Evolutionary conservation across 2,113 vertebrate species (phyloP), one percentile per base, ranked within the genome.

Genomic region (Prionailurus viverrinus): DNA sequence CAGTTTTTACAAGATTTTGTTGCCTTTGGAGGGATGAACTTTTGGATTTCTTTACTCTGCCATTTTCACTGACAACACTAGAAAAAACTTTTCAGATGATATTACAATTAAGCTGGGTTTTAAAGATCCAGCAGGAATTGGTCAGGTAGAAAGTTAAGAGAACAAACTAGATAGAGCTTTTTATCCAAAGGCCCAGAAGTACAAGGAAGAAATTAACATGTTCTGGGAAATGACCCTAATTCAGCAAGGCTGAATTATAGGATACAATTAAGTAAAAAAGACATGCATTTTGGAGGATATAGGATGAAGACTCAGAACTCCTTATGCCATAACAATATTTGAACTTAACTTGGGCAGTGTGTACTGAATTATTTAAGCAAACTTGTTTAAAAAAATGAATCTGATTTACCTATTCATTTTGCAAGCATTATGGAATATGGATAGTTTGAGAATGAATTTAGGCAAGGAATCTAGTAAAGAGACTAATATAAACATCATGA

Each of bases 61-160:
- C 6, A 51, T 95, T 94, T 94, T 94, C 29, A 69, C 69, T 92
- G 51, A 91, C n/a, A 68, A 21, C 33, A 83, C 18, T 41, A 86
- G 76, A 21, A 90, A 90, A 94, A 53, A 55, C 4, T 27, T 51
- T 65, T 36, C 87, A 83, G 23, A 25, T 41, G 33, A 79, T 92
- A 3, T 71, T 82, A 68, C 36, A 79, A 45, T 9, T 71, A 45
- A 61, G 55, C 12, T 82, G 61, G 5, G 29, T 65, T 89, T 90
- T 31, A 69, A 73, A 78, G 45, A 91, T 82, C 10, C 6, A 39
- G 21, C 1, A 92, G 15, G 36, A 63, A 79, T 66, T 66, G 78
- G 16, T 25, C 45, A 53, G 41, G 51, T 71, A 69, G 36, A 33
- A 71, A 78, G 33, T 5, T 55, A 79, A 93, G 19, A 96, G 39